Evolutionary conservation across 37 sponge, comb jelly and placozoan genomes (phyloP), one percentile per base, ranked within the genome.

Genomic region (Mnemiopsis leidyi): DNA sequence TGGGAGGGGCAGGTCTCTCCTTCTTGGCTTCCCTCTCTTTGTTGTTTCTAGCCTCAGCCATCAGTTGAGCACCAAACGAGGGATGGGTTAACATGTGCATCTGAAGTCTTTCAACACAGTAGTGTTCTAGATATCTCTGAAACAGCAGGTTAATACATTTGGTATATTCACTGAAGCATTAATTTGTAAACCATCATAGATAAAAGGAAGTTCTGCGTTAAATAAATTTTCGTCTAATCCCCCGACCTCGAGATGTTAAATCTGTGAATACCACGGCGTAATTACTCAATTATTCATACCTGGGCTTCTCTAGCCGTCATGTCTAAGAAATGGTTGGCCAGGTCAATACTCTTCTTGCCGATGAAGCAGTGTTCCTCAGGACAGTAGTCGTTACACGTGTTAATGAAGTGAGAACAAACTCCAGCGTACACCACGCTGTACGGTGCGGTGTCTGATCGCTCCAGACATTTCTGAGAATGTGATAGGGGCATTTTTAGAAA

Each of bases 321-420:
- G 69, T 97, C 96, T 69, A 97, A 93, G 93, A 94, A 96, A 40
- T 94, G 94, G 88, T 97, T 96, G 76, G 96, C 95, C 29, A 94
- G 88, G 36, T 95, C 95, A 48, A 97, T 94, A 76, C 95, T 94
- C 38, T 77, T 94, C 94, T 97, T 96, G 7, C 98, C 98, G 32
- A 96, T 95, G 38, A 29, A 92, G 67, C 93, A 69, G 1, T 96
- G 95, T 95, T 98, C 98, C 93, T 98, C 98, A 0, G 96, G 98
- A 48, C 96, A 96, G 94, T 93, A 94, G 0, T 73, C 94, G 68
- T 93, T 88, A 39, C 93, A 93, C 48, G 93, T 35, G 75, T 95
- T 93, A 1, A 98, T 95, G 94, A 97, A 98, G 93, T 96, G 95
- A 0, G 94, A 79, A 67, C 96, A 94, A 25, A 95, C 95, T 69